Evolutionary conservation across 2,797 vertebrate genomes (phyloP), one percentile per base, ranked within the genome.

Genomic region (Platalea minor): DNA sequence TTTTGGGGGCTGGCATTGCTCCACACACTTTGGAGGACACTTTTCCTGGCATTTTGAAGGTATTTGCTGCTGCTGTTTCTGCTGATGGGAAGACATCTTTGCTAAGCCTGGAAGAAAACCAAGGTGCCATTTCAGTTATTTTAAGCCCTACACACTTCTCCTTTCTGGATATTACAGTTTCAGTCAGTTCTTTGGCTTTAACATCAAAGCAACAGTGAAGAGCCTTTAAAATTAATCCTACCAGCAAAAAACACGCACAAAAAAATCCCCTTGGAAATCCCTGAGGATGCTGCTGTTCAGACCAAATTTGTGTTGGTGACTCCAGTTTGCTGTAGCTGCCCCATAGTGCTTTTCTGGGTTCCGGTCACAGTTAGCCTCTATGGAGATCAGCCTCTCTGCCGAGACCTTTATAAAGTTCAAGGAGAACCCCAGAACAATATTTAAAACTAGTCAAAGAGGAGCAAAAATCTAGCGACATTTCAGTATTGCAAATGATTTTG

Each of bases 21-120:
- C 90, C 85, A 50, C 69, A 1, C 69, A 31, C 78, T 97, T 97
- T 3, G 93, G 10, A 12, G 51, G 53, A 4, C 95, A 89, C 3
- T 97, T 96, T 6, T 91, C 78, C 72, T 93, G 94, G 94, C 96
- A 96, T 45, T 96, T 82, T 5, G 95, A 23, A 4, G 96, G 96
- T 21, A 94, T 46, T 37, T 92, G 79, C n/a, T 85, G 92, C 72
- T 85, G 96, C 64, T 97, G 96, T n/a, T 97, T 97, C 93, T 95
- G 94, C 88, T 97, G 95, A 16, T 96, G 65, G 37, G 96, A 97
- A 72, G 95, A 95, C 96, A 96, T 97, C 88, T 57, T 53, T 54
- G 46, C 16, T 8, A 18, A 37, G 41, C 56, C 95, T 96, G 94
- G 39, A 81, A 87, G 33, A 43, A 73, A 80, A 84, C 5, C 14